Percentiles rank a stretch among this genome's conserved stretches.
phyloP scores from a whole-genome alignment of 2,797 vertebrate species.

The Dermochelys coriacea region DNA sequence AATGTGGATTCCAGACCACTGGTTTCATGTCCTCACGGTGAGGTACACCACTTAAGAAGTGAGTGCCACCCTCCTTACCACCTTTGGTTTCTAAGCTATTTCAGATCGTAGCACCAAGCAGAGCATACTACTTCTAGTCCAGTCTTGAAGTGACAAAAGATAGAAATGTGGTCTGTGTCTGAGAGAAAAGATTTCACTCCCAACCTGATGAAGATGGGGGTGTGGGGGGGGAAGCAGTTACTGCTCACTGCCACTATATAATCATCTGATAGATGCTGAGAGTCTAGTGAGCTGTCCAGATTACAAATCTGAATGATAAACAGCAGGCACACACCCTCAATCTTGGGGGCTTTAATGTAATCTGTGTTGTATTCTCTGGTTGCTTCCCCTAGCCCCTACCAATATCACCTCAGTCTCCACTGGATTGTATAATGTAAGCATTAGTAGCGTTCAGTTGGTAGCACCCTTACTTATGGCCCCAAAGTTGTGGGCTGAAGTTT shows the following conservation, averaged over 20 bases:
- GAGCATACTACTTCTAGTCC: neutral
- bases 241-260: neutral
- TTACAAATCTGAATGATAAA: neutral
- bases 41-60: rapidly evolving
- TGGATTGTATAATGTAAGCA: neutral
- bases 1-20: neutral
- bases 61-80: neutral
- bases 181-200: neutral
- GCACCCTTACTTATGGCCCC: neutral
- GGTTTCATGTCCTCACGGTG: neutral
- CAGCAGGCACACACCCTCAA: rapidly evolving
- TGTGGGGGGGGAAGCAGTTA: neutral
- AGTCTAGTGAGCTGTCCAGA: neutral
- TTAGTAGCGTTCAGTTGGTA: neutral
- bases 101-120: neutral
- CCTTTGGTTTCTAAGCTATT: neutral
- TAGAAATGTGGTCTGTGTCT: neutral
- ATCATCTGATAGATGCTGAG: neutral
- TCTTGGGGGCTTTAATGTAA: neutral
- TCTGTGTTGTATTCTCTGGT: neutral
- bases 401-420: neutral
- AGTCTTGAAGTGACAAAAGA: neutral
- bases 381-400: neutral
- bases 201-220: neutral
- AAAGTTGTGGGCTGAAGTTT: neutral